Percentiles rank a stretch among this genome's conserved stretches.
Evolutionary conservation across 2,113 vertebrate genomes (phyloP).

Genomic region (Ivindomyrus marchei): DNA sequence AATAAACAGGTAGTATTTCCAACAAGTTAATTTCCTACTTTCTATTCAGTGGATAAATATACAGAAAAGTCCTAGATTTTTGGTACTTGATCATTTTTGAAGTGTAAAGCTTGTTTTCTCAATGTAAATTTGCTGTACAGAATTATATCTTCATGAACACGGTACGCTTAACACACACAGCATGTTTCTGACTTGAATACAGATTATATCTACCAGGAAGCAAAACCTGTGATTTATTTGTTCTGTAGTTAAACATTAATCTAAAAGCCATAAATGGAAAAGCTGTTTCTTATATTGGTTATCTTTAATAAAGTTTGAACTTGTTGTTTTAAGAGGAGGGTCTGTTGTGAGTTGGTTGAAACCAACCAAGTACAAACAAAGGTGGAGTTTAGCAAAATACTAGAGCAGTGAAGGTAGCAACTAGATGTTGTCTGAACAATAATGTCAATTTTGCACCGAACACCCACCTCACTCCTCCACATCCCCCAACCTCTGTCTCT

Average conservation of each 20-base stretch:
- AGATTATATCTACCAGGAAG: conserved; percentile 7
- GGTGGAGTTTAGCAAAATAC: not conserved
- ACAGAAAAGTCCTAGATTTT: not conserved
- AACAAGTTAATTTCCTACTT: not conserved
- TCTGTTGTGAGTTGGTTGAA: not conserved
- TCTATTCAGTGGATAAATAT: not conserved
- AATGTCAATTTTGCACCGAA: not conserved
- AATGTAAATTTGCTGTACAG: not conserved
- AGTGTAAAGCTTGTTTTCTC: not conserved
- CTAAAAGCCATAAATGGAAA: conserved; percentile 24
- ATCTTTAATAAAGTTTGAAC: conserved; percentile 25
- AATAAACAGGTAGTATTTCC: not conserved
- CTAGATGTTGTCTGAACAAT: not conserved
- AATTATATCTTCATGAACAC: not conserved
- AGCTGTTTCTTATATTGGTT: conserved; percentile 24
- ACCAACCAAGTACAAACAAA: not conserved
- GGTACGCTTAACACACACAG: not conserved
- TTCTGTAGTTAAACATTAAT: conserved; percentile 56
- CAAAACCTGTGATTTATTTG: conserved; percentile 36
- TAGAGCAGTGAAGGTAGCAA: not conserved
- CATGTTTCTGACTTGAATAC: conserved; percentile 22
- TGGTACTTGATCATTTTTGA: not conserved
- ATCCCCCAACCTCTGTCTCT: not conserved
- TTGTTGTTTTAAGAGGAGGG: not conserved
- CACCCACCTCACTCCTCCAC: not conserved